Conservation (phyloP, 92 coral and sea anemone genomes). For the Pocillopora grandis region DNA sequence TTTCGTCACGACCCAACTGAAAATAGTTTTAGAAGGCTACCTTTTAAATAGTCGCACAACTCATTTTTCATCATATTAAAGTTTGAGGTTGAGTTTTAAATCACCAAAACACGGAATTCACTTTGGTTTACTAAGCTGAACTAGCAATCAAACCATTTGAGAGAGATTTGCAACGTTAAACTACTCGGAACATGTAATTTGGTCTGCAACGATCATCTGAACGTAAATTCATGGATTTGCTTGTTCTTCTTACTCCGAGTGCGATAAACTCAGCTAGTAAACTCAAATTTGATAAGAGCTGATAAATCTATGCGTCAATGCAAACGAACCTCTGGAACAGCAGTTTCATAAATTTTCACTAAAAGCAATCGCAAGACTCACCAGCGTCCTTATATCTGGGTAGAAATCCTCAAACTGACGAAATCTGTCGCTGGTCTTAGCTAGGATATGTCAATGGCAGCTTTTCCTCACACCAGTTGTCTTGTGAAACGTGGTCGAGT, state of each 20-base stretch:
- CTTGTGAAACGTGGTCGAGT: neutral
- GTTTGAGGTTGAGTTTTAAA: neutral
- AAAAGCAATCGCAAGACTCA: neutral
- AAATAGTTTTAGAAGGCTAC: no score
- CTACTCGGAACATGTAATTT: neutral
- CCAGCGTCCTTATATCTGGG: neutral
- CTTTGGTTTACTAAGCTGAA: neutral
- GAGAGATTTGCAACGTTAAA: neutral
- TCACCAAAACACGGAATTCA: neutral
- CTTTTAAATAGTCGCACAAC: neutral
- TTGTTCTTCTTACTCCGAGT: neutral
- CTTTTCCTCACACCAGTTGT: neutral
- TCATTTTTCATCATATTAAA: neutral
- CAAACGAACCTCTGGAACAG: neutral
- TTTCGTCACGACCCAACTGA: no score
- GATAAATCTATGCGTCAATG: neutral
- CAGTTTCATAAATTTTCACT: neutral
- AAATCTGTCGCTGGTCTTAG: neutral
- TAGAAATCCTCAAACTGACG: neutral
- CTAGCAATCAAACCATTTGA: neutral
- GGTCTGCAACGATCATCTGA: no score
- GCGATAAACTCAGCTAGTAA: neutral
- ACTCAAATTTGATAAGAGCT: slow-evolving; percentile 3
- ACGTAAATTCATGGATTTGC: no score
- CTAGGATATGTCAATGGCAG: neutral